Conservation (phyloP, 2,888 invertebrate genomes). For the Meliscaeva auricollis region DNA sequence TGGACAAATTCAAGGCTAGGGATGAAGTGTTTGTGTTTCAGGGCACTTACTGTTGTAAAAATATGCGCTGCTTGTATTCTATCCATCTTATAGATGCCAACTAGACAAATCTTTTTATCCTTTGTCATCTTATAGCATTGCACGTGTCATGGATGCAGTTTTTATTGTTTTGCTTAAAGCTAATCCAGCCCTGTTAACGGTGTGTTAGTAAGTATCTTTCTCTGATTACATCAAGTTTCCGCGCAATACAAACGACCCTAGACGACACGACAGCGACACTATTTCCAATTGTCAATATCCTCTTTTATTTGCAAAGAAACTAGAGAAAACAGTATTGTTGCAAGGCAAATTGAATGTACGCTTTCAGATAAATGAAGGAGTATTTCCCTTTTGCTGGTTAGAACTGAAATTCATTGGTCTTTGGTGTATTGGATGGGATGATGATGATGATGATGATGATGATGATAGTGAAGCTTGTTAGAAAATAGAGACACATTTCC, state of each 20-base stretch:
- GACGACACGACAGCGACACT: conserved; percentile 35
- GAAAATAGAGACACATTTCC: conserved; percentile 9
- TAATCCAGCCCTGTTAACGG: neutral
- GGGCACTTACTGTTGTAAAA: no score
- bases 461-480: conserved; percentile 2
- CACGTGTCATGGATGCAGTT: no score
- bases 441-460: neutral
- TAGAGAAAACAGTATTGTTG: conserved; percentile 21
- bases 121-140: no score
- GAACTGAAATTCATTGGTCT: conserved; percentile 27
- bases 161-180: neutral
- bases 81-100: no score
- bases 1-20: no score
- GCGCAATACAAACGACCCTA: conserved; percentile 22
- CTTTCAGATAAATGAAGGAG: conserved; percentile 23
- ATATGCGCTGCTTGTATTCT: no score
- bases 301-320: conserved; percentile 35
- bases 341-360: conserved; percentile 45
- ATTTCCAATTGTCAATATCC: conserved; percentile 64
- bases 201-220: conserved; percentile 5
- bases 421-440: conserved; percentile 7
- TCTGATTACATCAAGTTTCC: conserved; percentile 33
- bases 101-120: no score
- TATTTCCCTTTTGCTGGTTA: conserved; percentile 22
- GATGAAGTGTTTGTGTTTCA: no score